phyloP scores from a whole-genome alignment of 2,113 vertebrate species.

The Notiomystis cincta region DNA sequence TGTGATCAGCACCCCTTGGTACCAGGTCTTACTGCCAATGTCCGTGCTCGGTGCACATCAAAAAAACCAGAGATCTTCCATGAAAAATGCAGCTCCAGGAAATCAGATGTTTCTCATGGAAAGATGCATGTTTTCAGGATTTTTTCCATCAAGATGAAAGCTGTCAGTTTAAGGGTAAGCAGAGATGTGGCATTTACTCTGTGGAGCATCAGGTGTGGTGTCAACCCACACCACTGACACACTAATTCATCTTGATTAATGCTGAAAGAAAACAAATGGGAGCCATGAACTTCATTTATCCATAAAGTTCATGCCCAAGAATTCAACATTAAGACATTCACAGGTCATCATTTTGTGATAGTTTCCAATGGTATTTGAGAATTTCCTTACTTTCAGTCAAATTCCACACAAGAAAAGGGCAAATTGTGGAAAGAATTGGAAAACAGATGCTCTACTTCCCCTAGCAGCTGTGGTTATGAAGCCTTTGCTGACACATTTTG shows the following conservation, averaged over 20 bases:
- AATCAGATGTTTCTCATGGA: accelerated
- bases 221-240: neutral
- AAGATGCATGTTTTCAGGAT: accelerated
- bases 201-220: accelerated
- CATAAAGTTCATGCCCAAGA: neutral
- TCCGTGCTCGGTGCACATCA: accelerated
- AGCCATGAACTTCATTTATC: too few species aligned
- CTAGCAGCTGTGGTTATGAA: neutral
- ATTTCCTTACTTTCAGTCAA: neutral
- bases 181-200: accelerated
- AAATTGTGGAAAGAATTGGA: neutral
- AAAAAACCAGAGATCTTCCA: neutral
- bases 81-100: neutral
- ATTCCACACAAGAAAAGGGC: neutral
- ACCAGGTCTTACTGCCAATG: neutral
- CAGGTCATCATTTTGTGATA: accelerated
- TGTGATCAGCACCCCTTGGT: accelerated
- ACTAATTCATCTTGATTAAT: neutral
- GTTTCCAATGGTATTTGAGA: neutral
- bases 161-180: neutral
- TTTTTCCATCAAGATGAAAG: neutral
- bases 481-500: neutral
- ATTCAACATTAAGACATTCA: neutral
- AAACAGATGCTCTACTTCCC: neutral
- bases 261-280: neutral